Base-by-base conservation (phyloP, 2,888 invertebrate genomes). In the Lycophotia porphyrea region DNA sequence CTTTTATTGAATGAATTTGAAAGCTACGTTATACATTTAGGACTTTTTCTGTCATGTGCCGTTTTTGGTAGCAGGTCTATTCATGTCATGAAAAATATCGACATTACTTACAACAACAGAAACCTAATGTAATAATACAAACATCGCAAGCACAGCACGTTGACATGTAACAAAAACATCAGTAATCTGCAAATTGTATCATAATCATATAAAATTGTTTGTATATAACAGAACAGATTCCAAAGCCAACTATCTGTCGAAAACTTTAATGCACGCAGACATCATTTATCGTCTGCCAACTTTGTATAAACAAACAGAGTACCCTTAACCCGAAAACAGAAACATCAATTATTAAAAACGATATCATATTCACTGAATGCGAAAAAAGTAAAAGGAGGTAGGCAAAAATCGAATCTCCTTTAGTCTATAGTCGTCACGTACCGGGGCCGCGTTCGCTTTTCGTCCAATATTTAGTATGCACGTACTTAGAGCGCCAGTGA, bases 401-500 rank as follows among this genome's bases (percentile, higher is more conserved):
- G 36, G 68, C 49, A 78, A 81, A 85, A 84, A 86, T 88, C 80
- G 82, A 84, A 84, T 84, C 58, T 78, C 44, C 79, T 78, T 81
- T n/a, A n/a, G n/a, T 86, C 82, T 82, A 88, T 84, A 84, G 76
- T 34, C 79, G 75, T 80, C 88, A 85, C 84, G 87, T 82, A 79
- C 64, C 27, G 36, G 78, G 76, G 64, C 74, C 80, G 64, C 87
- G 87, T 84, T 84, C 84, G 87, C 71, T 87, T 88, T 88, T 85
- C 85, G 85, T 84, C 88, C 89, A 81, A 86, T 85, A 87, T 88
- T 88, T 88, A 87, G 87, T 84, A 88, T 88, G 80, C 87, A 85
- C 80, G 84, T 82, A 84, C 80, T 88, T 81, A 88, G 87, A 88
- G 85, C 84, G 83, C 80, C 88, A 88, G 86, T 78, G 88, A 86